Percentiles rank a stretch among this genome's conserved stretches.
phyloP scores from a whole-genome alignment of 1,140 invertebrate species.

The Dendroctonus ponderosae region DNA sequence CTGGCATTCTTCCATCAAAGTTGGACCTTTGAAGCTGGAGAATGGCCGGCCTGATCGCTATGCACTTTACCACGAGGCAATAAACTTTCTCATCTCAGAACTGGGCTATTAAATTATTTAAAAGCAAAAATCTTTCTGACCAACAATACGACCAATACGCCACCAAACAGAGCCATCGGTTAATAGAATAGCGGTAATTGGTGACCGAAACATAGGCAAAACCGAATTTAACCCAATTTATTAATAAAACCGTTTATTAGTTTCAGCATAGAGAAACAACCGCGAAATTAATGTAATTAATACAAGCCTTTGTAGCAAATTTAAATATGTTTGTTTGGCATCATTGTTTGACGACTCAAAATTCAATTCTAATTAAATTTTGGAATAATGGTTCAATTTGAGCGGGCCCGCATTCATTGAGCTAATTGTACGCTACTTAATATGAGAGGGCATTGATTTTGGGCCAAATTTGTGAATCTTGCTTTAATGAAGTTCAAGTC shows the following conservation, averaged over 20 bases:
- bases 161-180: too few relatives aligned
- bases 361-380: slow-evolving; percentile 1
- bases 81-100: too few relatives aligned
- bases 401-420: too few relatives aligned
- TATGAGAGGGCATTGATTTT: too few relatives aligned
- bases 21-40: slow-evolving; percentile 7
- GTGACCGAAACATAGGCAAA: slow-evolving; percentile 3
- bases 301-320: background rate
- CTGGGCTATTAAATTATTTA: too few relatives aligned
- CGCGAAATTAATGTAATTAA: slow-evolving; percentile 1
- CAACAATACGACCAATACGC: too few relatives aligned
- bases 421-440: too few relatives aligned
- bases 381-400: background rate
- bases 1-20: slow-evolving; percentile 15
- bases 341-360: slow-evolving; percentile 3
- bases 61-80: too few relatives aligned
- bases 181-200: background rate
- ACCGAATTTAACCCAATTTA: slow-evolving; percentile 4
- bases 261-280: background rate
- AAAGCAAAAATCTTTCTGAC: too few relatives aligned
- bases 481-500: too few relatives aligned
- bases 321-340: slow-evolving; percentile 2
- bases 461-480: too few relatives aligned
- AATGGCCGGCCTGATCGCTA: background rate
- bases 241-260: slow-evolving; percentile 1